phyloP scores from a whole-genome alignment of 2,888 invertebrate species.

The Oxytorus armatus region DNA sequence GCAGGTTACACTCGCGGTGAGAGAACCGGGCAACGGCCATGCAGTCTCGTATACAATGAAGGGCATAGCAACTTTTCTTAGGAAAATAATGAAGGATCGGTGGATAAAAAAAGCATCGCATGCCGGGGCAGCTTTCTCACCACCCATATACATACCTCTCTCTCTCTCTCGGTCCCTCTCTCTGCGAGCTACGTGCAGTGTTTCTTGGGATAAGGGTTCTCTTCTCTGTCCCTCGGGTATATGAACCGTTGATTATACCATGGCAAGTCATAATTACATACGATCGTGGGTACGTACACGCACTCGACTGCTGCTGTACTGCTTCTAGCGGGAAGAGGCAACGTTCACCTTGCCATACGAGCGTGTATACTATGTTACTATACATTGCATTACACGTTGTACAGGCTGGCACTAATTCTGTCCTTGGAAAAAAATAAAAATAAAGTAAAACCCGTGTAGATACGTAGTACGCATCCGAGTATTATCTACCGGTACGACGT shows the following conservation, averaged over 20 bases:
- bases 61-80: slow-evolving; percentile 55
- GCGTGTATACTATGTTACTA: slow-evolving; percentile 41
- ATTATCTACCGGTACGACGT: slow-evolving; percentile 36
- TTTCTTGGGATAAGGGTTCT: slow-evolving; percentile 64
- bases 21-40: slow-evolving; percentile 44
- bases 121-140: slow-evolving; percentile 64
- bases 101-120: slow-evolving; percentile 65
- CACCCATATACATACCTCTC: slow-evolving; percentile 50
- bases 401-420: slow-evolving; percentile 50
- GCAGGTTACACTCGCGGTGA: slow-evolving; percentile 41
- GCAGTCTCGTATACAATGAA: slow-evolving; percentile 8
- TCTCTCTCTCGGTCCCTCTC: slow-evolving; percentile 18
- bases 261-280: slow-evolving; percentile 66
- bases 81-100: slow-evolving; percentile 66
- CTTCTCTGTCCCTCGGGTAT: slow-evolving; percentile 61
- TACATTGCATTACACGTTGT: slow-evolving; percentile 46
- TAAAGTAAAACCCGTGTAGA: slow-evolving; percentile 58
- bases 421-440: slow-evolving; percentile 55
- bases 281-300: slow-evolving; percentile 65
- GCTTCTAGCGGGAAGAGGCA: slow-evolving; percentile 49
- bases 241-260: slow-evolving; percentile 69
- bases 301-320: slow-evolving; percentile 55
- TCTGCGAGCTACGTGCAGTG: slow-evolving; percentile 21
- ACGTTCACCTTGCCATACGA: slow-evolving; percentile 43
- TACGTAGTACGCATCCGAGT: slow-evolving; percentile 50